phyloP scores from a whole-genome alignment of 1,140 invertebrate species.

The Drosophila dunni region DNA sequence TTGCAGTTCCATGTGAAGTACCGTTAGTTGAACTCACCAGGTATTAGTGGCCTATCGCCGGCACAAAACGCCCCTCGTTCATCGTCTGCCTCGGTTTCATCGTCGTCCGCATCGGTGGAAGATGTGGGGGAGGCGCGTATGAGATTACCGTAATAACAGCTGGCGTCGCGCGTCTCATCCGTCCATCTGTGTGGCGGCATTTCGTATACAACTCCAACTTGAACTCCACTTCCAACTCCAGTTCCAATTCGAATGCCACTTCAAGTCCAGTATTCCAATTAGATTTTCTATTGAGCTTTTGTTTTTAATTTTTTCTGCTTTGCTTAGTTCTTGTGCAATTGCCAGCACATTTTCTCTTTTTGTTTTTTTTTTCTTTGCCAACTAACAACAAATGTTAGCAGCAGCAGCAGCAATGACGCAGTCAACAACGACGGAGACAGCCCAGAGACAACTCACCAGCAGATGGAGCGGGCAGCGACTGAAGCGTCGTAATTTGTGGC shows the following conservation, averaged over 20 bases:
- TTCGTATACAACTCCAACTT: neutral
- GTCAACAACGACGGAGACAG: neutral
- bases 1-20: neutral
- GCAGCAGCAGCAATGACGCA: conserved; percentile 13
- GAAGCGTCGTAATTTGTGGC: conserved; percentile 34
- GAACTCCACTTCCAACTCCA: neutral
- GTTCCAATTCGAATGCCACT: conserved; percentile 2
- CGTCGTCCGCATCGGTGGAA: conserved; percentile 52
- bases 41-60: conserved; percentile 60
- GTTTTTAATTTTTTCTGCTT: neutral
- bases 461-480: conserved; percentile 59
- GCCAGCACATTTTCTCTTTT: conserved; percentile 71
- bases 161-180: conserved; percentile 70
- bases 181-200: conserved; percentile 74
- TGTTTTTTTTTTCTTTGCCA: conserved; percentile 10
- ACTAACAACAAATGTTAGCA: conserved; percentile 14
- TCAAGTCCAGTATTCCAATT: conserved; percentile 4
- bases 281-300: neutral
- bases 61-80: conserved; percentile 60
- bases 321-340: conserved; percentile 47
- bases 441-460: conserved; percentile 56
- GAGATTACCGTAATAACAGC: conserved; percentile 61
- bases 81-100: conserved; percentile 68
- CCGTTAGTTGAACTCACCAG: conserved; percentile 19
- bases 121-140: conserved; percentile 40